Base-by-base conservation (phyloP, 2,797 vertebrate genomes). In the Novumbra hubbsi region DNA sequence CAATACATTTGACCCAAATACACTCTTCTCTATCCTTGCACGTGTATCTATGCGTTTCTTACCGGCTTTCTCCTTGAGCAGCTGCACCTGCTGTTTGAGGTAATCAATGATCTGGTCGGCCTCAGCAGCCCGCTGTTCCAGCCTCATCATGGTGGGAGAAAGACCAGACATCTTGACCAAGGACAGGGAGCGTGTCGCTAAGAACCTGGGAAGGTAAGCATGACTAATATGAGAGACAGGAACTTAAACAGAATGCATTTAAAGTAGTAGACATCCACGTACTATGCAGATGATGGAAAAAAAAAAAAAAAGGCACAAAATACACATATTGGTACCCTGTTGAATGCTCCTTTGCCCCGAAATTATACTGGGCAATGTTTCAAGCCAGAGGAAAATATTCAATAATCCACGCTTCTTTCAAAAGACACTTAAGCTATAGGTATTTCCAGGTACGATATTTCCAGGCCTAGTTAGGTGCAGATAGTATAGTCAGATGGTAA, bases 41-140 rank as follows among this genome's bases (percentile, higher is more conserved):
- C 34, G 50, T 11, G 48, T 41, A 1, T 50, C 12, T 32, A n/a
- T 55, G 19, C 3, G 16, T 65, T 14, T 75, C 96, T 94, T 94
- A 99, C 98, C 91, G 82, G 98, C 94, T 96, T 98, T 99, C 80
- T 99, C 96, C 87, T 98, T 99, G 17, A 99, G 94, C 81, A 98
- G 93, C 87, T 95, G 94, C 83, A 99, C 93, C 90, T 99, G 98
- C 75, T 98, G 95, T 87, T 98, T 99, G 76, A 99, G 96, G 89
- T 96, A 98, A 77, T 95, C 96, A 74, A 99, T 99, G 86, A 99
- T 91, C 92, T 97, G 95, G 90, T 99, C 98, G 0, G 97, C 98
- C 84, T 99, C 98, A 0, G 94, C 91, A 1, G 98, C 96, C 80
- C 97, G 95, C 92, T 97, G 96, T 81, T 99, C 96, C 91, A 99